Conservation (phyloP, 2,888 invertebrate genomes). For the Lacanobia oleracea region DNA sequence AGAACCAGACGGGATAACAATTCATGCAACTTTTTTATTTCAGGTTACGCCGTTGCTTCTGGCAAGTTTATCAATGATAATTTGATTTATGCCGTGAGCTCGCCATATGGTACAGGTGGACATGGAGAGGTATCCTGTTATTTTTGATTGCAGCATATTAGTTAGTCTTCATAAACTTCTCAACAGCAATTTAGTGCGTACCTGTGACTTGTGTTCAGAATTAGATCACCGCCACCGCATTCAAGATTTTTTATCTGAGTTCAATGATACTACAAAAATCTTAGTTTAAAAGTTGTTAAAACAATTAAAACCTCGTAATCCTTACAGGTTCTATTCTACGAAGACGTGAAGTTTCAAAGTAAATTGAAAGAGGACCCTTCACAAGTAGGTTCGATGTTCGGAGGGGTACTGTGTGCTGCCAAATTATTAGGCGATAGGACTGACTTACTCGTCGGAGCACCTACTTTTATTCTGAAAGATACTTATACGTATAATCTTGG, state of each 20-base stretch:
- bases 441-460: slow-evolving; percentile 92
- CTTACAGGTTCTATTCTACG: neutral
- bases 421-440: slow-evolving; percentile 80
- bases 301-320: neutral
- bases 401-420: slow-evolving; percentile 86
- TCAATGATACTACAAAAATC: neutral
- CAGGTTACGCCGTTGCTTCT: slow-evolving; percentile 78
- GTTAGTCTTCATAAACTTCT: neutral
- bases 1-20: neutral
- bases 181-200: neutral
- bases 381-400: slow-evolving; percentile 90
- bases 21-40: neutral
- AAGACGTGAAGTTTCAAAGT: neutral
- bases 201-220: neutral
- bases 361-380: neutral
- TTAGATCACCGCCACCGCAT: neutral
- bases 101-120: slow-evolving; percentile 75
- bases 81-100: slow-evolving; percentile 70
- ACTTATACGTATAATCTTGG: slow-evolving; percentile 85
- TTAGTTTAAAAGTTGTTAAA: neutral
- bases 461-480: slow-evolving; percentile 74
- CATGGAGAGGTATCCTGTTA: slow-evolving; percentile 73
- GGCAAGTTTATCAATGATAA: slow-evolving; percentile 66
- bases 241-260: neutral
- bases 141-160: neutral